Conservation (phyloP, 2,113 vertebrate species). For the Prolemur simus region DNA sequence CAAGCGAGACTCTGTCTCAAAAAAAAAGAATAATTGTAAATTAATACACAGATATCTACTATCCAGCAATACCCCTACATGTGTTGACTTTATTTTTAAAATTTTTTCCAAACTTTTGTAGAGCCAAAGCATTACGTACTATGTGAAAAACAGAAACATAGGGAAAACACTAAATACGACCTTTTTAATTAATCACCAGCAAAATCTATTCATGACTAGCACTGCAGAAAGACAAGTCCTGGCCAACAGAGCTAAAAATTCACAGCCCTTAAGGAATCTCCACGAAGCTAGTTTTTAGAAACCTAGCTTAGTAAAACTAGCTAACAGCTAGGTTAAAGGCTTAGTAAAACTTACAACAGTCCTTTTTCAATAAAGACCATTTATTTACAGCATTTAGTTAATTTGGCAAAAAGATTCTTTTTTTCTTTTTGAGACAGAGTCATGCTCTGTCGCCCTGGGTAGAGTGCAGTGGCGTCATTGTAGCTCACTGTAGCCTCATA, state of each 20-base stretch:
- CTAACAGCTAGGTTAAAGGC: neutral
- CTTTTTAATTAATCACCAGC: neutral
- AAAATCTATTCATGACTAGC: neutral
- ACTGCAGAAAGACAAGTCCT: neutral
- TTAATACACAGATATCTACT: neutral
- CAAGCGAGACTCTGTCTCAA: no score
- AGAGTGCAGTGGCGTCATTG: no score
- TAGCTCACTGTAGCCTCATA: no score
- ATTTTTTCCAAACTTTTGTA: neutral
- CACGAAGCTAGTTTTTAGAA: neutral
- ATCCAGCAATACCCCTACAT: neutral
- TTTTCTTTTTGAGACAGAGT: no score
- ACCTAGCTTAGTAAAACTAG: no score
- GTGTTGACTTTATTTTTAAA: neutral
- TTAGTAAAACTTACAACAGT: rapidly evolving
- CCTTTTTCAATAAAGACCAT: neutral
- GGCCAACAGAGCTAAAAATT: rapidly evolving
- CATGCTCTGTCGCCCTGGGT: no score
- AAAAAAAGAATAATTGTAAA: no score
- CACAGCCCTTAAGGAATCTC: neutral
- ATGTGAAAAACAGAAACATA: neutral
- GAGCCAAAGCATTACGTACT: neutral
- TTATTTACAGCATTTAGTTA: neutral
- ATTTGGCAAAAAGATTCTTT: neutral
- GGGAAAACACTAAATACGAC: neutral